These are phyloP conservation scores for Tanypteryx hageni DNA, from an alignment of 2,888 invertebrate species.

Conservation along the genomic window DNA sequence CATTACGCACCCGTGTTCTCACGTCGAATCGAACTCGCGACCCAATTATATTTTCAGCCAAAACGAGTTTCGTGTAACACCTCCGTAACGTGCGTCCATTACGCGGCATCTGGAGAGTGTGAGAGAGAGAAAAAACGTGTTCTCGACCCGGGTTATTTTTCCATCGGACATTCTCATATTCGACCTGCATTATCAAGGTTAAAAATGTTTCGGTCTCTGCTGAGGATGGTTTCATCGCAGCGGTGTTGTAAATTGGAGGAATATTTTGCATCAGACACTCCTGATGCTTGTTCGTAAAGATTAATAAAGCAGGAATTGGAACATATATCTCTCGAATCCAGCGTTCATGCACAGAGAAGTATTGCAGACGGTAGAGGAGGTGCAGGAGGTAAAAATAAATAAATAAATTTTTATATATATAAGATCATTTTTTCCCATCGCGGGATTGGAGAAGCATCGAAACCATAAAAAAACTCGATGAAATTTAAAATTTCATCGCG, in stretches of 20 bases:
- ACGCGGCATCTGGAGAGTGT: too few species aligned
- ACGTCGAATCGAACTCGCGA: too few species aligned
- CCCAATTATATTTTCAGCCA: too few species aligned
- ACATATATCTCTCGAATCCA: neutral
- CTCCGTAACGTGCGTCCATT: too few species aligned
- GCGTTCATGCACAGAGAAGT: too few species aligned
- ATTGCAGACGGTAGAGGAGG: too few species aligned
- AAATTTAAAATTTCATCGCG: slow-evolving; percentile 28
- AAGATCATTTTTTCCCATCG: neutral
- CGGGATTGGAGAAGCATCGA: neutral
- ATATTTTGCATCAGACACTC: neutral
- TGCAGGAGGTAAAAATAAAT: too few species aligned
- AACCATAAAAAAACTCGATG: slow-evolving; percentile 1
- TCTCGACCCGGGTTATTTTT: neutral
- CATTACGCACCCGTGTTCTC: too few species aligned
- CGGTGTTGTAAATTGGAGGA: neutral
- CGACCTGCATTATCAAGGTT: neutral
- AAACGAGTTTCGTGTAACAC: too few species aligned
- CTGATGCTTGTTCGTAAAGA: neutral
- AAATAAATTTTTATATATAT: neutral
- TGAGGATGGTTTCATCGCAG: neutral
- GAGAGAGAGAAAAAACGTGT: neutral
- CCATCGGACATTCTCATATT: neutral
- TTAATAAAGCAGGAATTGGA: neutral
- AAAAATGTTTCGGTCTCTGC: neutral